These are phyloP conservation scores for Tachina lurida DNA, from an alignment of 2,888 invertebrate genomes.

Conservation along the genomic window DNA sequence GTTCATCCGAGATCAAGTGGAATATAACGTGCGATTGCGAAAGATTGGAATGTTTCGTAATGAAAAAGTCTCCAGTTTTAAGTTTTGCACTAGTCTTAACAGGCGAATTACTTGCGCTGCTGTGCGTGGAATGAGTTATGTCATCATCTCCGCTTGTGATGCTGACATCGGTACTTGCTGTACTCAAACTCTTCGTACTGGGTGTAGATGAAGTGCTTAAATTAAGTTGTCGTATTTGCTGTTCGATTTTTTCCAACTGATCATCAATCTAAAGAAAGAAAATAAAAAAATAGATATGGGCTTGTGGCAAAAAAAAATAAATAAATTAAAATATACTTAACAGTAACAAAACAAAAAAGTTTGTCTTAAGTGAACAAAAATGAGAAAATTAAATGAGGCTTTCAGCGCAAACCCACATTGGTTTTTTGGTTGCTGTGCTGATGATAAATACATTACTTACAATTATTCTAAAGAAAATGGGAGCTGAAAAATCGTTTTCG, in stretches of 20 bases:
- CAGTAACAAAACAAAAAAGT: too few relatives aligned
- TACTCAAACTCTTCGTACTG: constrained; percentile 73
- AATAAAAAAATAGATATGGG: too few relatives aligned
- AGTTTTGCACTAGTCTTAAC: constrained; percentile 84
- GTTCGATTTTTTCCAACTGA: constrained; percentile 89
- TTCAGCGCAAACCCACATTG: too few relatives aligned
- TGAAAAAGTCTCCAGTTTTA: constrained; percentile 92
- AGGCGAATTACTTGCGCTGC: constrained; percentile 76
- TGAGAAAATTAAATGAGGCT: too few relatives aligned
- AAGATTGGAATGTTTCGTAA: constrained; percentile 95
- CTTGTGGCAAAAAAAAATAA: too few relatives aligned
- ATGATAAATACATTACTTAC: too few relatives aligned
- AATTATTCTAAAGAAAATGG: too few relatives aligned
- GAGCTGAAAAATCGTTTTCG: too few relatives aligned
- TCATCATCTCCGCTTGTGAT: constrained; percentile 41
- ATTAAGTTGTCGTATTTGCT: constrained; percentile 84
- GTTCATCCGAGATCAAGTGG: constrained; percentile 96
- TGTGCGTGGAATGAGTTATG: constrained; percentile 57
- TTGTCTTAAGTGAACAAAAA: too few relatives aligned
- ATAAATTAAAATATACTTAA: too few relatives aligned
- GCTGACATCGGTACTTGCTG: constrained; percentile 64
- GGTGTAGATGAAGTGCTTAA: constrained; percentile 74
- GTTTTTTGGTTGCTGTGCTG: too few relatives aligned
- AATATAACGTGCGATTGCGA: constrained; percentile 97
- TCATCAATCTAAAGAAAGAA: constrained; percentile 86